Conservation (phyloP, 2,888 invertebrate species). For the Metopia argyrocephala region DNA sequence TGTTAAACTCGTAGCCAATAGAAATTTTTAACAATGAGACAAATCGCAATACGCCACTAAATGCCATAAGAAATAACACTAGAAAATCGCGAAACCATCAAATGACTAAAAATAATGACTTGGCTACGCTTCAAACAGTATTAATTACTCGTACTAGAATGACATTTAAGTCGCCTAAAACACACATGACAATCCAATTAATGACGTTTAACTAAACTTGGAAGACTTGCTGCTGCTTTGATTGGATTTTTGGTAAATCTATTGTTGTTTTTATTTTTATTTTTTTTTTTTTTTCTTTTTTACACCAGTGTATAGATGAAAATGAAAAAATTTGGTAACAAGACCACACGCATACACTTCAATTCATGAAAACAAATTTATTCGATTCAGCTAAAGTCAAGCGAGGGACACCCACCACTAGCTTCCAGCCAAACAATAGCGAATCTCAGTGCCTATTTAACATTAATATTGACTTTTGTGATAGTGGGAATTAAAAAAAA, state of each 20-base stretch:
- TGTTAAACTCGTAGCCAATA: slow-evolving; percentile 6
- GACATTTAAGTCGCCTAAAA: neutral
- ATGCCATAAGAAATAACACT: neutral
- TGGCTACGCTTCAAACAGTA: slow-evolving; percentile 23
- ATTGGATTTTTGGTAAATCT: neutral
- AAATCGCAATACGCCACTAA: slow-evolving; percentile 43
- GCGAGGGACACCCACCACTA: slow-evolving; percentile 44
- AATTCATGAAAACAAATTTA: slow-evolving; percentile 17
- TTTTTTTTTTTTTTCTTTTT: too few relatives aligned
- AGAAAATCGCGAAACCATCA: slow-evolving; percentile 28
- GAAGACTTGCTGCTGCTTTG: neutral
- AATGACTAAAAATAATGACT: slow-evolving; percentile 19
- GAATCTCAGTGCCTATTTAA: slow-evolving; percentile 57
- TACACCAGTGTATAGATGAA: neutral
- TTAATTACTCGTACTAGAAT: slow-evolving; percentile 12
- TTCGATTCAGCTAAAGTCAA: slow-evolving; percentile 15
- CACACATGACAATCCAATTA: slow-evolving; percentile 11
- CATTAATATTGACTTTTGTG: slow-evolving; percentile 55
- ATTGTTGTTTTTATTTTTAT: too few relatives aligned
- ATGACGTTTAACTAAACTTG: neutral
- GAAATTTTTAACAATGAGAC: slow-evolving; percentile 38
- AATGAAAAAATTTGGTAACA: neutral
- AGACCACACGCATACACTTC: slow-evolving; percentile 55
- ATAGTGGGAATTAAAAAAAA: slow-evolving; percentile 27
- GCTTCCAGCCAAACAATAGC: slow-evolving; percentile 32